Evolutionary conservation across 2,797 vertebrate genomes (phyloP).

Genomic region (Enteromius radiatus): DNA sequence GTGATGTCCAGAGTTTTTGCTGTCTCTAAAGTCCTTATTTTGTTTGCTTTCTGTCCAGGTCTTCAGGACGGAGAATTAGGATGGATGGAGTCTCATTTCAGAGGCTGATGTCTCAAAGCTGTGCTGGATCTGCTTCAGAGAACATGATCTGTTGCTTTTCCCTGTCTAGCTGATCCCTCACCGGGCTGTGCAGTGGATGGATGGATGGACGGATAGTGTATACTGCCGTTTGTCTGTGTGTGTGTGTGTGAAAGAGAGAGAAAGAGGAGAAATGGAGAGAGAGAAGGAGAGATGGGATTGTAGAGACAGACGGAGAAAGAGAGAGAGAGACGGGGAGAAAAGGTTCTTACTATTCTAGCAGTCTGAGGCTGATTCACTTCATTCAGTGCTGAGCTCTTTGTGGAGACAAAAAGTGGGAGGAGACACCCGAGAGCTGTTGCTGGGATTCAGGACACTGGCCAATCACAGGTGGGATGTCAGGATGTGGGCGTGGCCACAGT

Average conservation of each 20-base stretch:
- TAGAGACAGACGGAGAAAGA: conserved; percentile 35
- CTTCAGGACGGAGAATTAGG: conserved; percentile 42
- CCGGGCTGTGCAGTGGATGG: conserved; percentile 44
- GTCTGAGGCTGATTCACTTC: conserved; percentile 75
- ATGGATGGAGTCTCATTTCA: conserved; percentile 52
- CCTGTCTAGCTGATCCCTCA: conserved; percentile 40
- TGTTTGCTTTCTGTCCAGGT: conserved; percentile 23
- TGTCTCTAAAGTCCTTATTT: conserved; percentile 36
- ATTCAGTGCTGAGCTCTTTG: conserved; percentile 73
- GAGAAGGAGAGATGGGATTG: conserved; percentile 36
- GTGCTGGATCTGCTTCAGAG: conserved; percentile 46
- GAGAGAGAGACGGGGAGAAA: conserved; percentile 40
- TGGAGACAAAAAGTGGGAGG: conserved; percentile 64
- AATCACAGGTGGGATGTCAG: conserved; percentile 71
- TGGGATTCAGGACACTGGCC: conserved; percentile 66
- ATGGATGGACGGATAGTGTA: conserved; percentile 45
- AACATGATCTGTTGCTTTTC: conserved; percentile 59
- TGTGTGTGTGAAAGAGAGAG: conserved; percentile 36
- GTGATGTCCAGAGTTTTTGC: conserved; percentile 15
- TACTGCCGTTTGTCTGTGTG: conserved; percentile 45
- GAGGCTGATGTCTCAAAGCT: conserved; percentile 45
- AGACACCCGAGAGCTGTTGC: conserved; percentile 70
- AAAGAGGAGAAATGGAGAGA: conserved; percentile 44
- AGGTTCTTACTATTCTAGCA: conserved; percentile 63
- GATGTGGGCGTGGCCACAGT: conserved; percentile 66